phyloP scores from a whole-genome alignment of 2,797 vertebrate species.

The Aplochiton taeniatus region DNA sequence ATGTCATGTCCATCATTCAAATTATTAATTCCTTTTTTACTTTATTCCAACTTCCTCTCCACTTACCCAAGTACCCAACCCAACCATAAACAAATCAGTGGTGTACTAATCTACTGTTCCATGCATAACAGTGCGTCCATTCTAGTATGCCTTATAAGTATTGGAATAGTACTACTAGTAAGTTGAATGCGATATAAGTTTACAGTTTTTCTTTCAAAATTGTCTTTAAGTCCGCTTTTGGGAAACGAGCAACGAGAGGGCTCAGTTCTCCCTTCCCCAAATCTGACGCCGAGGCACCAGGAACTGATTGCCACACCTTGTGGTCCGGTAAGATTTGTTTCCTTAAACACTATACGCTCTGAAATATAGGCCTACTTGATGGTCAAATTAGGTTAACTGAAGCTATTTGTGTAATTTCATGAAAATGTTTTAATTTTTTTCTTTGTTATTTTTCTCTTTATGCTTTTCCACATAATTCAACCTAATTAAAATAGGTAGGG shows the following conservation, averaged over 20 bases:
- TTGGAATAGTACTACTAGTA: not conserved
- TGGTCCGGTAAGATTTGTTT: slow-evolving; percentile 75
- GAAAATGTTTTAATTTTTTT: not conserved
- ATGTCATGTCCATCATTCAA: no score
- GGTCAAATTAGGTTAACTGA: not conserved
- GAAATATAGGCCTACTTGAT: not conserved
- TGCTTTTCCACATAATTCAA: not conserved
- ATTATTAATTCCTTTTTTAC: no score
- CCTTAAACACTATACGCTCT: no score
- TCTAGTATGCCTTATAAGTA: not conserved
- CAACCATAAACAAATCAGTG: no score
- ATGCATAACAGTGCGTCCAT: not conserved
- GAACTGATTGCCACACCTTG: slow-evolving; percentile 84
- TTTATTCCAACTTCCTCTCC: no score
- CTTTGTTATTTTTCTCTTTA: not conserved
- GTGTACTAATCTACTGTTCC: no score
- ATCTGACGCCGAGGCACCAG: slow-evolving; percentile 81
- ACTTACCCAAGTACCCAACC: no score
- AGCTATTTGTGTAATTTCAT: not conserved
- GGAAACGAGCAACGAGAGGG: slow-evolving; percentile 30
- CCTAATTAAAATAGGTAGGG: no score
- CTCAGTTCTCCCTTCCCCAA: slow-evolving; percentile 62
- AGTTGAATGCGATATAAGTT: not conserved
- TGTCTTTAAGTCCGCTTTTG: slow-evolving; percentile 5
- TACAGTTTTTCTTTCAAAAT: no score